Evolutionary conservation across 2,797 vertebrate genomes (phyloP).

Genomic region (Rallus crepitans): DNA sequence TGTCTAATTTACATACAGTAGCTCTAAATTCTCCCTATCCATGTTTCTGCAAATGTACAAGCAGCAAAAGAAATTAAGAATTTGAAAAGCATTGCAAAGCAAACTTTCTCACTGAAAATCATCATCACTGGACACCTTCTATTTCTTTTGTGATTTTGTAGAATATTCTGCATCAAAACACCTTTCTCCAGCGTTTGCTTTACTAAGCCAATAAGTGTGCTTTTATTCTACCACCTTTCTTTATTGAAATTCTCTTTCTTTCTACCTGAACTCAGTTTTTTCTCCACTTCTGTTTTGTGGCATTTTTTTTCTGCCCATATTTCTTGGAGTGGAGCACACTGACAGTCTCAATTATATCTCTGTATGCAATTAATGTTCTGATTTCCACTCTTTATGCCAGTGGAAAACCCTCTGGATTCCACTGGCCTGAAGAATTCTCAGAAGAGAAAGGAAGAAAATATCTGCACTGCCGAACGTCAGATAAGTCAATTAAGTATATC

Average conservation of each 20-base stretch:
- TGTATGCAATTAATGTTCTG: rapidly evolving
- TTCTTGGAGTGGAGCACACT: background rate
- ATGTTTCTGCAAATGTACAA: background rate
- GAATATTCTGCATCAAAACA: background rate
- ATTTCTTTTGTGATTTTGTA: background rate
- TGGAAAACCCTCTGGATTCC: background rate
- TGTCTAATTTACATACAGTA: background rate
- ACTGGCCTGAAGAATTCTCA: background rate
- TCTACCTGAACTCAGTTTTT: background rate
- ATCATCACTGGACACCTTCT: background rate
- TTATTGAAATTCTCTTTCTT: background rate
- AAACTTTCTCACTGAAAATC: background rate
- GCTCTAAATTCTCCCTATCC: background rate
- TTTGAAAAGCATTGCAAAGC: background rate
- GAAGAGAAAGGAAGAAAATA: background rate
- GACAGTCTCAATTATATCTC: background rate
- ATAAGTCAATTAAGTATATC: background rate
- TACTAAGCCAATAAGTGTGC: rapidly evolving
- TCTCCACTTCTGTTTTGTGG: background rate
- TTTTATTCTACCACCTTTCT: background rate
- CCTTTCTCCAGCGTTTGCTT: background rate
- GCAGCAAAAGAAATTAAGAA: background rate
- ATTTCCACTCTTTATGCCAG: background rate
- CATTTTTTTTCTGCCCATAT: rapidly evolving
- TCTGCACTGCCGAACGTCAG: rapidly evolving